Conservation (phyloP, 2,797 vertebrate species). For the Amblyopsis hoosieri region DNA sequence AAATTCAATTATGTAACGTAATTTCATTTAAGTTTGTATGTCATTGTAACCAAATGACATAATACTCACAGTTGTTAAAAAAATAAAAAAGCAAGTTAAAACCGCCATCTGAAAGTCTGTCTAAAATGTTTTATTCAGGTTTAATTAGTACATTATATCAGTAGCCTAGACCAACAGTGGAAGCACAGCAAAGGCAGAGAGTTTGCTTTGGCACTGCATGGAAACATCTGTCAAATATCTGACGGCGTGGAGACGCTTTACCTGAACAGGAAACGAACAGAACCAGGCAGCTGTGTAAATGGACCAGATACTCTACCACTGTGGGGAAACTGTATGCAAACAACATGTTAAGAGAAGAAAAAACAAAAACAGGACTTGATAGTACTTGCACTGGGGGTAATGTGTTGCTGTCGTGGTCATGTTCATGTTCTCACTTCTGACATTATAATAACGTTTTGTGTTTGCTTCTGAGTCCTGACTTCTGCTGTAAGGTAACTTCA, state of each 20-base stretch:
- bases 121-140: not conserved
- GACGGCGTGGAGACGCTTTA: slow-evolving; percentile 26
- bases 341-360: slow-evolving; percentile 13
- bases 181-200: slow-evolving; percentile 12
- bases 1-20: no score
- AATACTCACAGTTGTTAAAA: no score
- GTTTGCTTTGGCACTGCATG: slow-evolving; percentile 30
- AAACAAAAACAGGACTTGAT: not conserved
- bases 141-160: slow-evolving; percentile 39
- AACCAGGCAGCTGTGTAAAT: slow-evolving; percentile 46
- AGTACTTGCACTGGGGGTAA: no score
- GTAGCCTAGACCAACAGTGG: slow-evolving; percentile 10
- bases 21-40: no score
- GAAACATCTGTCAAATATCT: slow-evolving; percentile 13
- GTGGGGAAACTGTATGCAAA: slow-evolving; percentile 12
- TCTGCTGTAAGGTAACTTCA: no score
- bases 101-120: no score
- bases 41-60: no score
- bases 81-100: no score
- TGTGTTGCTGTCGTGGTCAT: no score
- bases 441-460: no score
- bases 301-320: slow-evolving; percentile 24
- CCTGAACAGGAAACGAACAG: slow-evolving; percentile 43
- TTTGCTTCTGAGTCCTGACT: no score
- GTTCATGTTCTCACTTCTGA: no score